Evolutionary conservation across 2,113 vertebrate species (phyloP).

Genomic region (Anarhynchus alexandrinus): DNA sequence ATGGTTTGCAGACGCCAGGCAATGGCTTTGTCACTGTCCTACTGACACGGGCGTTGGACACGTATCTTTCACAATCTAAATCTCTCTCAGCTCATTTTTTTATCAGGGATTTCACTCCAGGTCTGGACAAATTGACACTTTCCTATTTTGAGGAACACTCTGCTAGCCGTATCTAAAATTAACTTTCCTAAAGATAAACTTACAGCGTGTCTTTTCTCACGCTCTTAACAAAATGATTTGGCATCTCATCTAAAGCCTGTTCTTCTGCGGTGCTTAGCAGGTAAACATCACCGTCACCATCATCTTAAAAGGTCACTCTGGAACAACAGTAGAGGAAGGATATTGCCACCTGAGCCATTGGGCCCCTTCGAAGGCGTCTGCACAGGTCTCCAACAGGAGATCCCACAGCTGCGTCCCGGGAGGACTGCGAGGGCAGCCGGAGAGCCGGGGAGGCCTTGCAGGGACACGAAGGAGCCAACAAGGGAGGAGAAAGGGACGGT

Average conservation of each 20-base stretch:
- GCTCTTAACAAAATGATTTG: neutral
- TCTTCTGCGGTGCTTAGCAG: neutral
- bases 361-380: neutral
- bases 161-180: neutral
- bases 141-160: neutral
- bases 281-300: neutral
- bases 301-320: neutral
- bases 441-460: neutral
- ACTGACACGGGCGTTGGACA: neutral
- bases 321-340: neutral
- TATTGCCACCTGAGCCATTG: neutral
- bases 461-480: neutral
- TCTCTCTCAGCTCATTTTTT: neutral
- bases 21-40: neutral
- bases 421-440: neutral
- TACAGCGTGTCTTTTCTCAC: neutral
- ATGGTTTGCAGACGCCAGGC: neutral
- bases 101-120: neutral
- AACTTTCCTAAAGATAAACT: constrained; percentile 15
- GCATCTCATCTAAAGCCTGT: neutral
- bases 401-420: neutral
- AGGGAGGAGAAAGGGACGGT: neutral
- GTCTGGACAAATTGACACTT: neutral
- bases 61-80: neutral
- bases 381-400: neutral